Evolutionary conservation across 2,888 invertebrate species (phyloP), one percentile per base, ranked within the genome.

Genomic region (Mesochorus sp.): DNA sequence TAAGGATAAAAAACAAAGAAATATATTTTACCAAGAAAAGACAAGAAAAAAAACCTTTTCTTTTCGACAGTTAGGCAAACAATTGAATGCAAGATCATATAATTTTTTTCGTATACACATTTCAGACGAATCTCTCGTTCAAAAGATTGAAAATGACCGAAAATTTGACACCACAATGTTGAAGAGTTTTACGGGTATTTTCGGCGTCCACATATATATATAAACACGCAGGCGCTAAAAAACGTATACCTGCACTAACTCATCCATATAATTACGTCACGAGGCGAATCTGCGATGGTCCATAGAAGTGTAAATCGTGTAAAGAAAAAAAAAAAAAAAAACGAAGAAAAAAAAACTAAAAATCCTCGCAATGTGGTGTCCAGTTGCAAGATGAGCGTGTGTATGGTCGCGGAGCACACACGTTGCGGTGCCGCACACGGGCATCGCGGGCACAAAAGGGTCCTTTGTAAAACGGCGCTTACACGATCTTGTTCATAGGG

Each of bases 361-460:
- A 80, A 82, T 82, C 70, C 79, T 76, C 82, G 86, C 88, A 88
- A 88, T 86, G 85, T 87, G 89, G 89, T 88, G 85, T 89, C 89
- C 87, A 88, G 86, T 90, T 89, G 86, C 88, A 88, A 82, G 86
- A 82, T 82, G 83, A 84, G 80, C 72, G 71, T 79, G 81, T 39
- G 39, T 21, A 37, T 34, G 64, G 55, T 37, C 68, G 57, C 76
- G 42, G n/a, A 51, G 49, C 59, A 57, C 34, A 59, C 57, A 61
- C 67, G 80, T 80, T 83, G 79, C 77, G 49, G 59, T 44, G 47
- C 21, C 21, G 44, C 37, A n/a, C 19, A 62, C 66, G 28, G 67
- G 28, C 24, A 47, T 57, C 44, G n/a, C n/a, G 59, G 71, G 83
- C 74, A 87, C 85, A 88, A 89, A 89, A 86, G 88, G 83, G 83